These are phyloP conservation scores for Hepsetus odoe DNA, from an alignment of 2,113 vertebrate species.

Conservation along the genomic window DNA sequence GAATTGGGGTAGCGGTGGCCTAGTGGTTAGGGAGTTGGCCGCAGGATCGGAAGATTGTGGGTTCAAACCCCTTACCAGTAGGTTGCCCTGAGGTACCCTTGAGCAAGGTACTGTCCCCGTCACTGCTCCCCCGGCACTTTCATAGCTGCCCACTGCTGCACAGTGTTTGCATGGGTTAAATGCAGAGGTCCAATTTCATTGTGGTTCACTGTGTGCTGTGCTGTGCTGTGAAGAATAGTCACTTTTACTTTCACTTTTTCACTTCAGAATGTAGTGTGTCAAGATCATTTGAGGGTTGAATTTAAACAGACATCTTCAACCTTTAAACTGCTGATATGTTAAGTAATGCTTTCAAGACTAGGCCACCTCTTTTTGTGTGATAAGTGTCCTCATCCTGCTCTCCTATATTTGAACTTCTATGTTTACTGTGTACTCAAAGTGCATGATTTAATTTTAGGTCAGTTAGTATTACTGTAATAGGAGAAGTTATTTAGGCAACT, in stretches of 20 bases:
- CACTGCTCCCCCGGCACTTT: no score
- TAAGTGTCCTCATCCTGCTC: not conserved
- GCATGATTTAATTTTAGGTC: not conserved
- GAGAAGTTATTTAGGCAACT: slow-evolving; percentile 30
- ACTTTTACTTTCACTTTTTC: no score
- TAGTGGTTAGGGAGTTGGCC: no score
- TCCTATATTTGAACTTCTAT: not conserved
- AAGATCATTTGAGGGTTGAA: not conserved
- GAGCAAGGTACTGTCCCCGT: no score
- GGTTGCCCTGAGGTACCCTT: no score
- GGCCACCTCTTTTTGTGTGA: not conserved
- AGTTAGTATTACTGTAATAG: slow-evolving; percentile 35
- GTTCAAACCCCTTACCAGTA: no score
- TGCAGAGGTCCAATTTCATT: no score
- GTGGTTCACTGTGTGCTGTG: no score
- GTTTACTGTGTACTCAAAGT: not conserved
- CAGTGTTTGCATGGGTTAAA: no score
- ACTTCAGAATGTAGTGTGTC: not conserved
- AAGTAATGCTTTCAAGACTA: not conserved
- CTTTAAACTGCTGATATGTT: not conserved
- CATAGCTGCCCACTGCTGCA: no score
- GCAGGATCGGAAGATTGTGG: no score
- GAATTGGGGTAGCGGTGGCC: not conserved
- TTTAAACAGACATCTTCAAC: not conserved
- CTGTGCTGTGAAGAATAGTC: no score